A percentile compares a stretch with the other conserved stretches of the same genome.
These are phyloP conservation scores for Harpalus rubripes DNA, from an alignment of 2,888 invertebrate species.

Conservation along the genomic window DNA sequence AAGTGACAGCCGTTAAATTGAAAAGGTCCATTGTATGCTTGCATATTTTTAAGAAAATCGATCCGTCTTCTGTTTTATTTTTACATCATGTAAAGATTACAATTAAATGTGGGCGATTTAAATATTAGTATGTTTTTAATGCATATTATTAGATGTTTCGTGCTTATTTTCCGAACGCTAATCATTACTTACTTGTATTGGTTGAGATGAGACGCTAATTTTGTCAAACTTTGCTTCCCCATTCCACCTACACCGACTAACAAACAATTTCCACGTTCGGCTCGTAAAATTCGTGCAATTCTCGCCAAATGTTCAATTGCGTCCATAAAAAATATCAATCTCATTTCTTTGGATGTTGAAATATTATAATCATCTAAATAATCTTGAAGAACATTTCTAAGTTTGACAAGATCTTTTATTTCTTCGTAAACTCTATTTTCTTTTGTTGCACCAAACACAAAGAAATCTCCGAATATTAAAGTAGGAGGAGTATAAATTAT, in stretches of 20 bases:
- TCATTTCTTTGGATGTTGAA: slow-evolving; percentile 88
- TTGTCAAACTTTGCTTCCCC: slow-evolving; percentile 93
- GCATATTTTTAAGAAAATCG: too few species aligned
- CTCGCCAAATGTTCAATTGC: slow-evolving; percentile 93
- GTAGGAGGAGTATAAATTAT: slow-evolving; percentile 82
- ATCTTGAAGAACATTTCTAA: slow-evolving; percentile 86
- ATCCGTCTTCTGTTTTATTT: too few species aligned
- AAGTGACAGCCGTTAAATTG: too few species aligned
- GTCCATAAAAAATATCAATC: slow-evolving; percentile 92
- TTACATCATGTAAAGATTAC: too few species aligned
- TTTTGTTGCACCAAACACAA: slow-evolving; percentile 85
- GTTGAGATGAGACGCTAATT: slow-evolving; percentile 90
- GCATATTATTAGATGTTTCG: too few species aligned
- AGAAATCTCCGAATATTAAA: slow-evolving; percentile 92
- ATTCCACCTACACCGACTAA: slow-evolving; percentile 94
- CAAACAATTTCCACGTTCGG: slow-evolving; percentile 93
- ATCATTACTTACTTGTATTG: slow-evolving; percentile 89
- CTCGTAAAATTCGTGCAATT: slow-evolving; percentile 89
- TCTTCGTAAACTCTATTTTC: slow-evolving; percentile 91
- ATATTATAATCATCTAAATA: slow-evolving; percentile 92
- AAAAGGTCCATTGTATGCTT: too few species aligned
- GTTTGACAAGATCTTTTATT: slow-evolving; percentile 85
- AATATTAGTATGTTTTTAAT: too few species aligned
- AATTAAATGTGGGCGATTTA: too few species aligned
- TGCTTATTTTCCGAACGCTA: too few species aligned